A percentile compares a stretch with the other conserved stretches of the same genome.
These are phyloP conservation scores for Sinocyclocheilus anophthalmus DNA, from an alignment of 2,113 vertebrate species.

Conservation along the genomic window DNA sequence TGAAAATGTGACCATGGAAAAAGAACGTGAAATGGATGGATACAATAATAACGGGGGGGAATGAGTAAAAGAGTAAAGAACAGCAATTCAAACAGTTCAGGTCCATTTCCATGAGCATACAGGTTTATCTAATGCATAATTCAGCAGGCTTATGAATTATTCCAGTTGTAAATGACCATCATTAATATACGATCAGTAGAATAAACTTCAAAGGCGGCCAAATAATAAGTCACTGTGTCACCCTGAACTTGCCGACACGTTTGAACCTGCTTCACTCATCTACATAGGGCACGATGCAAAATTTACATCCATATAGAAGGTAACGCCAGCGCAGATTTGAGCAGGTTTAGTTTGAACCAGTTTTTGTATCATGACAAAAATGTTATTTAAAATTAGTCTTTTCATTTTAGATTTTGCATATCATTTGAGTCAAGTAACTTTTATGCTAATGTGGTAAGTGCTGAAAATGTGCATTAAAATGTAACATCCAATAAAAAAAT, in stretches of 20 bases:
- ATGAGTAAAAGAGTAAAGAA: not conserved
- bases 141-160: constrained; percentile 16
- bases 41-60: not conserved
- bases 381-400: too few relatives aligned
- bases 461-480: too few relatives aligned
- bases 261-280: not conserved
- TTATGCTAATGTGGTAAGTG: too few relatives aligned
- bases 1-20: not conserved
- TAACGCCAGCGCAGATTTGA: too few relatives aligned
- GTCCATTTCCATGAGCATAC: not conserved
- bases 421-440: not conserved
- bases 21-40: not conserved
- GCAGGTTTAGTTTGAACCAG: too few relatives aligned
- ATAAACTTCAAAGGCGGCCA: not conserved
- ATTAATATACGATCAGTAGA: not conserved
- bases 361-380: not conserved
- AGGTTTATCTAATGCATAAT: constrained; percentile 27
- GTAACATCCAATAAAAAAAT: too few relatives aligned
- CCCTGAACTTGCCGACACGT: not conserved
- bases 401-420: not conserved
- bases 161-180: not conserved
- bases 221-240: not conserved
- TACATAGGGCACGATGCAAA: too few relatives aligned
- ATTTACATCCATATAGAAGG: too few relatives aligned
- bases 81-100: not conserved